These are phyloP conservation scores for Rhagoletis pomonella DNA, from an alignment of 1,140 invertebrate genomes.

Conservation along the genomic window DNA sequence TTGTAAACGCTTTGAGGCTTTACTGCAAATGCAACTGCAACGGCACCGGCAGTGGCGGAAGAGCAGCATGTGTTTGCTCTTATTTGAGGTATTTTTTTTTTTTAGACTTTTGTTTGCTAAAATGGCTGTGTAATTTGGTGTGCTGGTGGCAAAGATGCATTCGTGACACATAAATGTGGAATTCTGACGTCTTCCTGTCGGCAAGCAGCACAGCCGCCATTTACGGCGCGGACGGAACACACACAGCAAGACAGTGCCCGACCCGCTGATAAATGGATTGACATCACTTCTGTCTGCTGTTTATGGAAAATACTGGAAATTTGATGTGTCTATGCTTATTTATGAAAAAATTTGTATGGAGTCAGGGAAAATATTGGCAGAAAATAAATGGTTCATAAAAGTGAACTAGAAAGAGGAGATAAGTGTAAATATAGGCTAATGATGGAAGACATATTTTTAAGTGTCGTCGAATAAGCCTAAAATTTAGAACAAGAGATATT, in stretches of 20 bases:
- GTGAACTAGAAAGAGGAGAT: no score
- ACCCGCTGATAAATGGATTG: background rate
- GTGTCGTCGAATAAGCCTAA: no score
- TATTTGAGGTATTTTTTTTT: background rate
- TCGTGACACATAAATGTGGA: constrained; percentile 50
- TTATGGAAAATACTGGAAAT: background rate
- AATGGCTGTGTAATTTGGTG: constrained; percentile 12
- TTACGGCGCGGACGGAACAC: background rate
- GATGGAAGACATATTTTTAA: no score
- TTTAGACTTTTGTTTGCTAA: background rate
- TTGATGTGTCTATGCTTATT: background rate
- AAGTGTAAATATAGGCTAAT: no score
- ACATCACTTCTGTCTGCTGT: background rate
- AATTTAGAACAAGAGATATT: no score
- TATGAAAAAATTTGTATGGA: no score
- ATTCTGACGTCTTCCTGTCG: constrained; percentile 46
- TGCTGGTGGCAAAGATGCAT: constrained; percentile 24
- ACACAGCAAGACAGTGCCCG: background rate
- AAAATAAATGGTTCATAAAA: no score
- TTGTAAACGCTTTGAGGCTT: background rate
- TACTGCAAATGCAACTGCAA: background rate
- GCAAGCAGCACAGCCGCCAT: constrained; percentile 12
- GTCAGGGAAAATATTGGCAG: no score
- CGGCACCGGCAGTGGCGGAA: background rate
- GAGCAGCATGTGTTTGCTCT: background rate